A percentile compares a stretch with the other conserved stretches of the same genome.
phyloP scores from a whole-genome alignment of 2,113 vertebrate genomes.

The Gymnorhina tibicen region DNA sequence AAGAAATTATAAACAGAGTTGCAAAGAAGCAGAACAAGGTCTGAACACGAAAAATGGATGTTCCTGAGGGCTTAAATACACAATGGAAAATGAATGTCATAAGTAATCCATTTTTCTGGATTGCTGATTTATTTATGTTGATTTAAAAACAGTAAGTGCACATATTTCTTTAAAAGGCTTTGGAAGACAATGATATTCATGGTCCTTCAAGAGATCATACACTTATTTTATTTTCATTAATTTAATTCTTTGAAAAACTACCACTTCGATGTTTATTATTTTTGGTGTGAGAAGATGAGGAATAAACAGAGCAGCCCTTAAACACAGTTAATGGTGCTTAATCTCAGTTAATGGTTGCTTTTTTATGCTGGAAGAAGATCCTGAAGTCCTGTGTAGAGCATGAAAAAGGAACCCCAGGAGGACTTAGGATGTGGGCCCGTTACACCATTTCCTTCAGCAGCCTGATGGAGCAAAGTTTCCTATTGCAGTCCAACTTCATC shows the following conservation, averaged over 20 bases:
- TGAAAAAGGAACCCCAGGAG: neutral
- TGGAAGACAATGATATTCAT: neutral
- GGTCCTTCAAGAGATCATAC: neutral
- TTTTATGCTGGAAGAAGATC: neutral
- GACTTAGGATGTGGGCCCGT: neutral
- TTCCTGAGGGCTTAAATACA: conserved; percentile 44
- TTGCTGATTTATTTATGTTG: conserved; percentile 31
- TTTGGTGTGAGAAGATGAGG: neutral
- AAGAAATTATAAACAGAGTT: conserved; percentile 49
- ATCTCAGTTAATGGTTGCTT: neutral
- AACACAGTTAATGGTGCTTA: neutral
- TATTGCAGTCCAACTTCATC: neutral
- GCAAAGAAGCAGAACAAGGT: neutral
- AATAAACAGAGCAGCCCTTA: neutral
- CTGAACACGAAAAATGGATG: conserved; percentile 34
- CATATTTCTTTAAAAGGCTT: conserved; percentile 48
- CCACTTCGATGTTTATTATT: neutral
- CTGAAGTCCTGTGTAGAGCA: neutral
- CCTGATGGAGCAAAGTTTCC: neutral
- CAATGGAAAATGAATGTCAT: conserved; percentile 27
- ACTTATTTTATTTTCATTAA: neutral
- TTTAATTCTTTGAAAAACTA: neutral
- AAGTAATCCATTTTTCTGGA: conserved; percentile 38
- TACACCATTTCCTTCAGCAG: neutral
- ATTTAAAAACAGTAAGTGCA: conserved; percentile 14